These are phyloP conservation scores for Hemiscyllium ocellatum DNA, from an alignment of 2,113 vertebrate species.

Conservation along the genomic window DNA sequence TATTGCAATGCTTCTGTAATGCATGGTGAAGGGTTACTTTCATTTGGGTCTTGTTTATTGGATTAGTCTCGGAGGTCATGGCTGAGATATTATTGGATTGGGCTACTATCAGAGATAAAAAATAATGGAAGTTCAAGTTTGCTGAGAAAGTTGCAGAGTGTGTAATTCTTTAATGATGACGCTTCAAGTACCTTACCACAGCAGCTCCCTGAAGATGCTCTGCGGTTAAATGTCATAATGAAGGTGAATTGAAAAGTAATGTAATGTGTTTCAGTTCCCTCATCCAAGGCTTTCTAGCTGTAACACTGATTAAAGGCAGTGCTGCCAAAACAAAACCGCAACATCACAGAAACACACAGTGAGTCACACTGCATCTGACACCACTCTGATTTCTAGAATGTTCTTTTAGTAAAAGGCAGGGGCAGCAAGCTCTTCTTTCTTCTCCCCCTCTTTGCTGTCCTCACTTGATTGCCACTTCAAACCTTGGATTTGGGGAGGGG, in stretches of 20 bases:
- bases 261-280: constrained; percentile 11
- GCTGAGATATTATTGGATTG: constrained; percentile 19
- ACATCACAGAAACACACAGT: background rate
- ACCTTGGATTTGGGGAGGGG: background rate
- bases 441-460: background rate
- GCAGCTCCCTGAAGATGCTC: constrained; percentile 18
- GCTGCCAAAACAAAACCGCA: constrained; percentile 27
- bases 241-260: constrained; percentile 36
- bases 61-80: background rate
- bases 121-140: background rate
- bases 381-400: background rate
- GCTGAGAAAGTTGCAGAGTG: constrained; percentile 30
- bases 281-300: constrained; percentile 15
- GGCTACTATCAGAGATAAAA: background rate
- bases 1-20: background rate
- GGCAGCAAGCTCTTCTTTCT: background rate
- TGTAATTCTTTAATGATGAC: constrained; percentile 34
- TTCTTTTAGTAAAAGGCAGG: background rate
- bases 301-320: constrained; percentile 18
- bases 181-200: constrained; percentile 9
- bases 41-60: background rate
- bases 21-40: background rate
- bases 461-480: background rate
- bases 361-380: constrained; percentile 3
- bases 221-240: constrained; percentile 26